Base-by-base conservation (phyloP, 2,888 invertebrate species). In the Zygothrica quintamaculata region DNA sequence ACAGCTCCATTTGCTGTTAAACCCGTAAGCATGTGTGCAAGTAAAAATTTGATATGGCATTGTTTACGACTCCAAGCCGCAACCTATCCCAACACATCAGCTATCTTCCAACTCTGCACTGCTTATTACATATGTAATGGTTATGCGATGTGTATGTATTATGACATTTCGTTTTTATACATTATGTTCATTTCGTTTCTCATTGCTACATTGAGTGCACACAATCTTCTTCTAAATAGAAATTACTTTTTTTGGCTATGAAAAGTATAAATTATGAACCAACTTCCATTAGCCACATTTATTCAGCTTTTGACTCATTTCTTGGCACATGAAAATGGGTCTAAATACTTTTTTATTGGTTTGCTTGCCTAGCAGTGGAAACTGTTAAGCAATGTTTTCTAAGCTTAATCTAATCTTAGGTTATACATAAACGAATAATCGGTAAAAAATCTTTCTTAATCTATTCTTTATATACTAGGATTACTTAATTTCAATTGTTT, bases 261-360 rank as follows among this genome's bases (percentile, higher is more conserved):
- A 74, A 74, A 67, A 74, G 18, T 55, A 53, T 55, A 64, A 84
- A 56, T 77, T 72, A 68, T 57, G 53, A 47, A 56, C 52, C 58
- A 58, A 58, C 53, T 53, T 68, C 52, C 56, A 50, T 65, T 69
- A 34, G 44, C 22, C 29, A 64, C 55, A 71, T 74, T 56, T 66
- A 36, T 72, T 22, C 39, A 60, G 62, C 5, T 2, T 9, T 12
- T 26, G 48, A n/a, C n/a, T 31, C n/a, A n/a, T 31, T 8, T 31
- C n/a, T 57, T 48, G 40, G 33, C 39, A 34, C 39, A 36, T 60
- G 77, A 78, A 84, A 78, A 69, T 87, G 70, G 87, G 85, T 76
- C 87, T 87, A 82, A 82, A 87, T 82, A 85, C 66, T 81, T 87
- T 82, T 84, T 84, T 81, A 81, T 87, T 84, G n/a, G n/a, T n/a